Conservation (phyloP, 2,888 invertebrate species). For the Limnephilus lunatus region DNA sequence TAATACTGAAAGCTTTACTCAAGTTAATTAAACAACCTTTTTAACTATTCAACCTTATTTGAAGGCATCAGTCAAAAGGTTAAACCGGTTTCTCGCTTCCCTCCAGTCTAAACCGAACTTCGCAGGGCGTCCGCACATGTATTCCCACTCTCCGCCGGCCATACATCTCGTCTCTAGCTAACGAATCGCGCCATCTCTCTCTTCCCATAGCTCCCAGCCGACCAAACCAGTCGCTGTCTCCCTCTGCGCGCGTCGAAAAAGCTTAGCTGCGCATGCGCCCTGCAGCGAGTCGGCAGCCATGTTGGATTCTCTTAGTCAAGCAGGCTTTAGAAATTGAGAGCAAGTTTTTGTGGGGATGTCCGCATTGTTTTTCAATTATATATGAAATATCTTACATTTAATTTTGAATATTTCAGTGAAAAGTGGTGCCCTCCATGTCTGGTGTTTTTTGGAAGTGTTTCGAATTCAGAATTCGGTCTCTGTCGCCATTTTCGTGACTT, state of each 20-base stretch:
- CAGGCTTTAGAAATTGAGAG: constrained; percentile 71
- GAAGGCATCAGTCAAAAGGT: constrained; percentile 11
- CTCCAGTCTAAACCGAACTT: constrained; percentile 34
- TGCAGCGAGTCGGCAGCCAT: constrained; percentile 76
- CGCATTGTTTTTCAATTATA: constrained; percentile 49
- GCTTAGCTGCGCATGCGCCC: constrained; percentile 69
- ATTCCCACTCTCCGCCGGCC: constrained; percentile 41
- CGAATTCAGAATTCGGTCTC: constrained; percentile 48
- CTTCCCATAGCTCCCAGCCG: neutral
- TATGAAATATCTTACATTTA: constrained; percentile 45
- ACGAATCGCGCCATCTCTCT: constrained; percentile 35
- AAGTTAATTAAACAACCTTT: neutral
- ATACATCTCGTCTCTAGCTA: constrained; percentile 52
- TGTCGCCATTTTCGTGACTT: constrained; percentile 68
- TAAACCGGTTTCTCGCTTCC: constrained; percentile 51
- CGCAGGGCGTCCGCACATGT: constrained; percentile 51
- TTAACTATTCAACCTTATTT: neutral
- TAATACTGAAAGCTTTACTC: neutral
- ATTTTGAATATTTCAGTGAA: constrained; percentile 56
- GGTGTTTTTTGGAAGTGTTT: constrained; percentile 50
- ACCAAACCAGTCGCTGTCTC: constrained; percentile 72
- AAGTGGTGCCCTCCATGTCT: constrained; percentile 47
- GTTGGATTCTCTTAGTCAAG: constrained; percentile 73
- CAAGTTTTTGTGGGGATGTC: constrained; percentile 62
- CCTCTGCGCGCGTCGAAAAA: constrained; percentile 74